A percentile compares a stretch with the other conserved stretches of the same genome.
These are phyloP conservation scores for Xyliphius kryptos DNA, from an alignment of 2,113 vertebrate species.

Conservation along the genomic window DNA sequence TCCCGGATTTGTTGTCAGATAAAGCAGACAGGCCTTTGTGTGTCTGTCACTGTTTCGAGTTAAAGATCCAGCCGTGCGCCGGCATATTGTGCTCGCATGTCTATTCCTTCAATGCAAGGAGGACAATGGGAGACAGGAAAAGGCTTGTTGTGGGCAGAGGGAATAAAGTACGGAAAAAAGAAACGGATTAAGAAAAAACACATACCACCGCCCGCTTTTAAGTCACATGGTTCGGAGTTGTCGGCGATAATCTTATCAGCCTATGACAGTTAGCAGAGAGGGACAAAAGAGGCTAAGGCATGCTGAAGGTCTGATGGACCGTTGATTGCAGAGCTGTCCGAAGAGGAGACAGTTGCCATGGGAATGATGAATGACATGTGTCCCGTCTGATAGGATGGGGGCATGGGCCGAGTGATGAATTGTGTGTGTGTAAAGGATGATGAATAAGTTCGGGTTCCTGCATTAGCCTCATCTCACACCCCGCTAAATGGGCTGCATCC, in stretches of 20 bases:
- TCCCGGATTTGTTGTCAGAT: slow-evolving; percentile 58
- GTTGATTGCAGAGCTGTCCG: slow-evolving; percentile 78
- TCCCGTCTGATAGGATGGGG: slow-evolving; percentile 39
- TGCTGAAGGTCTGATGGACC: slow-evolving; percentile 66
- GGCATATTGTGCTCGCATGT: slow-evolving; percentile 80
- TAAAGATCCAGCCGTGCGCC: slow-evolving; percentile 65
- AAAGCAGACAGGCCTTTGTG: slow-evolving; percentile 68
- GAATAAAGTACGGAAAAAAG: slow-evolving; percentile 49
- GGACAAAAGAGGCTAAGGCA: slow-evolving; percentile 70
- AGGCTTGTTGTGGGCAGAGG: slow-evolving; percentile 74
- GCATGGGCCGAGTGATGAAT: slow-evolving; percentile 44
- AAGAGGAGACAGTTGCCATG: slow-evolving; percentile 51
- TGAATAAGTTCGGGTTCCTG: slow-evolving; percentile 32
- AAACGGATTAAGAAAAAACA: slow-evolving; percentile 46
- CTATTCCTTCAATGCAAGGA: slow-evolving; percentile 54
- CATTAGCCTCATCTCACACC: slow-evolving; percentile 3
- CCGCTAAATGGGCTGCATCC: no score
- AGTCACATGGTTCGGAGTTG: slow-evolving; percentile 56
- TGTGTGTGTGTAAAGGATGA: slow-evolving; percentile 38
- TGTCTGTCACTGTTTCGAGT: slow-evolving; percentile 56
- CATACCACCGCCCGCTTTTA: slow-evolving; percentile 57
- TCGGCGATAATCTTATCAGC: slow-evolving; percentile 85
- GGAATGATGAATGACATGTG: slow-evolving; percentile 75
- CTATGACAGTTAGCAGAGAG: slow-evolving; percentile 70
- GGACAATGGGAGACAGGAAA: slow-evolving; percentile 69